Conservation (phyloP, 2,888 invertebrate genomes). For the Anarsia innoxiella region DNA sequence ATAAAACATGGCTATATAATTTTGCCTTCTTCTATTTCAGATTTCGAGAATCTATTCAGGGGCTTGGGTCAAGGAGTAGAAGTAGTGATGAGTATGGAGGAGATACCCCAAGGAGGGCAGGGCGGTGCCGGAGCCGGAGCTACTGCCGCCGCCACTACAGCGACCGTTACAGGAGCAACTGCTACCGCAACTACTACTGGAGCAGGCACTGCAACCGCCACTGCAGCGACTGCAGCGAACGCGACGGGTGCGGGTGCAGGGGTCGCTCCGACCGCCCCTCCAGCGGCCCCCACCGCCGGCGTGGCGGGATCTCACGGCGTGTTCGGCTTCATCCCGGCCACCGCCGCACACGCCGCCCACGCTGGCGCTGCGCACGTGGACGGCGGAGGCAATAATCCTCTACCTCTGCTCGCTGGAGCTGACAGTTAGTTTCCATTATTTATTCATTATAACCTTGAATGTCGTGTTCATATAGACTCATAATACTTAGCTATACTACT, state of each 20-base stretch:
- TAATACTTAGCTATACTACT: too few species aligned
- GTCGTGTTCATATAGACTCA: too few species aligned
- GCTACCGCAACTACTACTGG: background rate
- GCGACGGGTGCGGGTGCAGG: slow-evolving; percentile 4
- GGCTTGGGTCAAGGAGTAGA: slow-evolving; percentile 44
- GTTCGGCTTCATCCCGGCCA: too few species aligned
- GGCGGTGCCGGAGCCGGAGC: slow-evolving; percentile 6
- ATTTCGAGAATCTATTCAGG: slow-evolving; percentile 47
- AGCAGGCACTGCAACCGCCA: background rate
- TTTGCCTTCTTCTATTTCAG: too few species aligned
- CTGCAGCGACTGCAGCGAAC: background rate
- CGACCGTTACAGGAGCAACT: background rate
- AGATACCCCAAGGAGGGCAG: slow-evolving; percentile 30
- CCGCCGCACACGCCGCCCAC: background rate
- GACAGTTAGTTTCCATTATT: slow-evolving; percentile 21
- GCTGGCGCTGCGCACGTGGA: slow-evolving; percentile 6
- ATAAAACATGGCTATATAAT: too few species aligned
- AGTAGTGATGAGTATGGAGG: slow-evolving; percentile 56
- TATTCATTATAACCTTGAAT: too few species aligned
- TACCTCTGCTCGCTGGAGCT: slow-evolving; percentile 18
- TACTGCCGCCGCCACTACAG: background rate
- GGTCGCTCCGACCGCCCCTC: slow-evolving; percentile 1
- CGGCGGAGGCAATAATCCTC: slow-evolving; percentile 16
- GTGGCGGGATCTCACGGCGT: too few species aligned
- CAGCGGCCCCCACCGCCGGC: slow-evolving; percentile 5